Evolutionary conservation across 2,113 vertebrate species (phyloP), one percentile per base, ranked within the genome.

Genomic region (Poecilia latipinna): DNA sequence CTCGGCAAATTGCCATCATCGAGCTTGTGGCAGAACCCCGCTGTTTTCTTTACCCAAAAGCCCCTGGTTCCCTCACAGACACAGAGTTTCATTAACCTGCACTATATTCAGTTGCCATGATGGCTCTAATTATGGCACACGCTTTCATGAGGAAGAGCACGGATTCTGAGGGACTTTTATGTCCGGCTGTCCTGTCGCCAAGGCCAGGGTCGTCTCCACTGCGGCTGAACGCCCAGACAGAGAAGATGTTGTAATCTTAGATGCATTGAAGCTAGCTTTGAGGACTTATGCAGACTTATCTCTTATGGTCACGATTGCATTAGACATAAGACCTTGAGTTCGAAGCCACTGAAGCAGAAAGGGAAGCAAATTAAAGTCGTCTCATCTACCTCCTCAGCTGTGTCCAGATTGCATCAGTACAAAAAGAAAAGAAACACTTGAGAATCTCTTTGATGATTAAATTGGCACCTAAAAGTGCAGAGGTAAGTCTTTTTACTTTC

Each of bases 121-220:
- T 94, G 88, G 93, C 92, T 92, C 90, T 94, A 94, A 95, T 95
- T 94, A 95, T 93, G 93, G 93, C 88, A 78, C 92, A 87, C 70
- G 86, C 88, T 89, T 85, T 83, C 86, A 84, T 91, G 89, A 91
- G 82, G 90, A 93, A 91, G 79, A 79, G 83, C 78, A 78, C 70
- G 74, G 82, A 70, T 90, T 90, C 85, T 84, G 74, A 70, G 90
- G 90, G 90, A 90, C 88, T 79, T 82, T 89, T 74, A 90, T 81
- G 90, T 90, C 83, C 81, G 60, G 75, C 87, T 80, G 83, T 86
- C 90, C 86, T 90, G 91, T 93, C 90, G 62, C 89, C 85, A 63
- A 85, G 90, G 85, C 88, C 87, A 42, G 89, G 91, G 93, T 94
- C 85, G 35, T 78, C 80, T 37, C 83, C 61, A 70, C 69, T 31